Evolutionary conservation across 2,888 invertebrate genomes (phyloP), one percentile per base, ranked within the genome.

Genomic region (Micropterix aruncella): DNA sequence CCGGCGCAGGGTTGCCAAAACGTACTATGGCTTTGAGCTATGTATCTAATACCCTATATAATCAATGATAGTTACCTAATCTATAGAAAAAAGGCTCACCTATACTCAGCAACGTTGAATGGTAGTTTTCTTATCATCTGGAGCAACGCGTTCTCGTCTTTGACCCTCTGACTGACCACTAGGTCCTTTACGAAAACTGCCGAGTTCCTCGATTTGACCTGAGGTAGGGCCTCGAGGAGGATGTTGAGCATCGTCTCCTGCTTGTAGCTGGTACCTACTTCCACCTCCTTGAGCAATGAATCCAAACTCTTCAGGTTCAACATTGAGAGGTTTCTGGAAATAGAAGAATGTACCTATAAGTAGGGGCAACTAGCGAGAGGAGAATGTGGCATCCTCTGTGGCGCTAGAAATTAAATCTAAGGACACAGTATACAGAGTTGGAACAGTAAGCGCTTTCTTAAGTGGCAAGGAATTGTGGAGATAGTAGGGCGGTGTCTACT

Each of bases 241-340:
- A 84, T 78, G 54, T 83, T 83, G 40, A 80, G 71, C 17, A 80
- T 75, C 0, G 84, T 84, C 58, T 84, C 84, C 57, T 82, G 73
- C 18, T 79, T 77, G 53, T 83, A 83, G 51, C 83, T 83, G 2
- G 84, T 84, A 1, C 84, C 83, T 1, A 79, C 61, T 2, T 75
- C 73, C 17, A 78, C 61, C 49, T 76, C 74, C 3, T 70, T 65
- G 51, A 76, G 77, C 0, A 78, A 58, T 18, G 65, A 65, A 38
- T 57, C 57, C 1, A 73, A 51, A 0, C 62, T 61, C 0, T 60
- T 56, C 49, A 63, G 63, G 36, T 61, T 59, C 0, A 72, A 52
- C 19, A 62, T 63, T 0, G 68, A 63, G 54, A 70, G 63, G 7
- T 63, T 64, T 44, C 71, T 71, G 54, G 4, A 58, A 60, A 14